Conservation (phyloP, 2,888 invertebrate species). For the Macrosoma leucophasiata region DNA sequence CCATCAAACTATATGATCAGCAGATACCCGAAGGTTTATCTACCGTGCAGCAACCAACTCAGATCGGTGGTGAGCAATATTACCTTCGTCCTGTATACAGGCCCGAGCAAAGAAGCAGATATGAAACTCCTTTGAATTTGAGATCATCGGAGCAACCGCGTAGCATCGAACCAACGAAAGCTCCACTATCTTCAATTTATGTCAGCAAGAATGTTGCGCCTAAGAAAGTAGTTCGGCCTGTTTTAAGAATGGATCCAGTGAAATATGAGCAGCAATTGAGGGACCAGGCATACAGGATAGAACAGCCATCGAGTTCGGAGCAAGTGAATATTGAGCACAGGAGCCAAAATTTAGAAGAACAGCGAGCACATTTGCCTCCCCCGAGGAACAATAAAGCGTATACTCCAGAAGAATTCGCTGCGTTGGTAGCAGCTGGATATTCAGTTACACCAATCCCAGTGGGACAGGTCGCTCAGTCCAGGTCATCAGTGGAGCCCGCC, state of each 20-base stretch:
- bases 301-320: slow-evolving; percentile 33
- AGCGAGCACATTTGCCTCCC: slow-evolving; percentile 60
- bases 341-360: slow-evolving; percentile 52
- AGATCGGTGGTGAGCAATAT: slow-evolving; percentile 53
- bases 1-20: slow-evolving; percentile 55
- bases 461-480: slow-evolving; percentile 54
- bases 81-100: slow-evolving; percentile 55
- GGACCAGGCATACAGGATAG: slow-evolving; percentile 30
- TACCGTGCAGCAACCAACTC: slow-evolving; percentile 41
- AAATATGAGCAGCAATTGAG: slow-evolving; percentile 26
- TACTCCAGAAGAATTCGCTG: slow-evolving; percentile 69
- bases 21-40: slow-evolving; percentile 37
- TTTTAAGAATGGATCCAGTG: slow-evolving; percentile 34
- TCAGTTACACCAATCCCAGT: slow-evolving; percentile 69
- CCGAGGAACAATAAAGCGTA: slow-evolving; percentile 70
- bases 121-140: slow-evolving; percentile 38
- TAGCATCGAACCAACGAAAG: slow-evolving; percentile 43
- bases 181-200: slow-evolving; percentile 62
- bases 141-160: slow-evolving; percentile 42
- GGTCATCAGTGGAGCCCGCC: slow-evolving; percentile 46
- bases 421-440: slow-evolving; percentile 66
- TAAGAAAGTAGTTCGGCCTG: slow-evolving; percentile 46
- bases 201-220: slow-evolving; percentile 59
- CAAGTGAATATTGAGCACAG: slow-evolving; percentile 44
- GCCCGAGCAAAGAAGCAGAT: slow-evolving; percentile 53